Conservation (phyloP, 1,140 invertebrate genomes). For the Littorina saxatilis region DNA sequence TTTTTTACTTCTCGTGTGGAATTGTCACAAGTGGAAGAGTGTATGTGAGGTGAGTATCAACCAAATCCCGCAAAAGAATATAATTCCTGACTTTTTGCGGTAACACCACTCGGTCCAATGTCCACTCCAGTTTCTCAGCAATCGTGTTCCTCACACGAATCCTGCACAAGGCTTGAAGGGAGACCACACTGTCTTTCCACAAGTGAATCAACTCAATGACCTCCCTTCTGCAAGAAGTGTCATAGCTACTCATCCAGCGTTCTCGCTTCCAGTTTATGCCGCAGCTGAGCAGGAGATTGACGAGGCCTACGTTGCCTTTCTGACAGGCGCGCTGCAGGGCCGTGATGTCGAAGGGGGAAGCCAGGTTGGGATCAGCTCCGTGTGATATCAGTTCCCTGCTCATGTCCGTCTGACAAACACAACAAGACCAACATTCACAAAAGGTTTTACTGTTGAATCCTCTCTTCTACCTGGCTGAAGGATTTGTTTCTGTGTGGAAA, state of each 20-base stretch:
- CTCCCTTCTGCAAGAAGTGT: not conserved
- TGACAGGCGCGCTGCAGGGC: constrained; percentile 44
- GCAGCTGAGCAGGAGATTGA: constrained; percentile 34
- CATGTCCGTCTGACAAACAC: constrained; percentile 57
- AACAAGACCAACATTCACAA: not conserved
- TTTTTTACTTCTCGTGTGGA: too few relatives aligned
- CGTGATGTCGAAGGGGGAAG: constrained; percentile 45
- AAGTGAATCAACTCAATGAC: not conserved
- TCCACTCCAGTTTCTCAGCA: constrained; percentile 21
- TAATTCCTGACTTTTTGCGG: constrained; percentile 32
- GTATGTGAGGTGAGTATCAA: too few relatives aligned
- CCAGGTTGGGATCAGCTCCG: constrained; percentile 72
- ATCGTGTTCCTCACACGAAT: constrained; percentile 8
- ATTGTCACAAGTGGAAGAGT: too few relatives aligned
- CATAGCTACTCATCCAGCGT: constrained; percentile 27
- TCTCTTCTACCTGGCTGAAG: too few relatives aligned
- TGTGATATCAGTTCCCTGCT: constrained; percentile 76
- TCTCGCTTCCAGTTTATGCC: constrained; percentile 45
- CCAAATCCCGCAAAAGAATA: constrained; percentile 32
- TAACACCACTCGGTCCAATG: not conserved
- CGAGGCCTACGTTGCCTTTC: constrained; percentile 23
- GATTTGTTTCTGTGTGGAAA: too few relatives aligned
- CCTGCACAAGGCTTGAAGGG: constrained; percentile 33
- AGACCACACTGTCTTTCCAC: constrained; percentile 21
- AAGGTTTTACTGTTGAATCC: not conserved